Evolutionary conservation across 2,797 vertebrate genomes (phyloP).

Genomic region (Hapalemur alaotrensis): DNA sequence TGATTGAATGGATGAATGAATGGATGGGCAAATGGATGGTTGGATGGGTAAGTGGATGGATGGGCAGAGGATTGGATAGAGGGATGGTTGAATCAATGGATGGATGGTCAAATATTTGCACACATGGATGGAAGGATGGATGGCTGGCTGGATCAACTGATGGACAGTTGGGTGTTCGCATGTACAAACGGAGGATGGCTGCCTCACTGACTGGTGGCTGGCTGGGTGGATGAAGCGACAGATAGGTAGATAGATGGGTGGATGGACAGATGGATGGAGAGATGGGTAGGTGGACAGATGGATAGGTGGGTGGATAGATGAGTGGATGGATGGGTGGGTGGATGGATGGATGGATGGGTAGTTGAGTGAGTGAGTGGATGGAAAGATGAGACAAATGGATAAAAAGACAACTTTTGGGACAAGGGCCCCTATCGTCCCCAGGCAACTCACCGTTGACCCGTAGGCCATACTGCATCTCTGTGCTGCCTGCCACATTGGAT

Average conservation of each 20-base stretch:
- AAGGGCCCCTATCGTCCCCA: fast-evolving
- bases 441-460: conserved; percentile 82
- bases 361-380: too few species aligned
- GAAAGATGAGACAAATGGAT: background rate
- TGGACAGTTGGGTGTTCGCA: too few species aligned
- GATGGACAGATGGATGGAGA: fast-evolving
- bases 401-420: background rate
- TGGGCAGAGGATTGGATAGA: background rate
- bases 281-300: fast-evolving
- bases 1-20: background rate
- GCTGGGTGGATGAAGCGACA: too few species aligned
- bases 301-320: fast-evolving
- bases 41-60: background rate
- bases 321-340: too few species aligned
- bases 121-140: too few species aligned
- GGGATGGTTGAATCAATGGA: background rate
- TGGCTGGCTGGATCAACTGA: background rate
- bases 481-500: conserved; percentile 75
- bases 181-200: too few species aligned
- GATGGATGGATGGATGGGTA: too few species aligned
- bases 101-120: background rate
- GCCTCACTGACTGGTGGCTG: too few species aligned
- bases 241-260: too few species aligned
- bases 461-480: conserved; percentile 76
- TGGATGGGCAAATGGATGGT: too few species aligned